phyloP scores from a whole-genome alignment of 2,113 vertebrate species.

The Tretioscincus oriximinensis region DNA sequence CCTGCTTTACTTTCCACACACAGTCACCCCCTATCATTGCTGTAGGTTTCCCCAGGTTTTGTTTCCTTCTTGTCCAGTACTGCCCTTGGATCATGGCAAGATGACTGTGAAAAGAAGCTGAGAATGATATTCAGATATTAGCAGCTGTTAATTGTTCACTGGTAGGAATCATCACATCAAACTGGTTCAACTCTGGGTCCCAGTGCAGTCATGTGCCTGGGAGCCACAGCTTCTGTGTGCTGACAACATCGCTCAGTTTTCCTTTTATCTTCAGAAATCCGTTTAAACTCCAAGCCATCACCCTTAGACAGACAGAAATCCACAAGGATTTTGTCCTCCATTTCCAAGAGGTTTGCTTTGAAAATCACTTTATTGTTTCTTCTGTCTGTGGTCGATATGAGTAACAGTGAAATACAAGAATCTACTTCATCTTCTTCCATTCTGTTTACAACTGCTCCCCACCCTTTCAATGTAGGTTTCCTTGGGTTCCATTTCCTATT shows the following conservation, averaged over 20 bases:
- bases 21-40: too few relatives aligned
- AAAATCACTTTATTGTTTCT: conserved; percentile 96
- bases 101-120: too few relatives aligned
- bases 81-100: too few relatives aligned
- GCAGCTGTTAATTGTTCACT: background rate
- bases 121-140: background rate
- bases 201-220: conserved; percentile 70
- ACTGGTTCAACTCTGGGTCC: conserved; percentile 5
- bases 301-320: conserved; percentile 98
- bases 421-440: too few relatives aligned
- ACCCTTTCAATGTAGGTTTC: too few relatives aligned
- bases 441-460: too few relatives aligned
- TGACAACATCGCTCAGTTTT: conserved; percentile 86
- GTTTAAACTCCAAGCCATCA: conserved; percentile 95
- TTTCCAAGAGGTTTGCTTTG: conserved; percentile 91
- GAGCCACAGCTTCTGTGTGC: conserved; percentile 84
- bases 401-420: too few relatives aligned
- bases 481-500: too few relatives aligned
- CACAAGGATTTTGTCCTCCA: conserved; percentile 90
- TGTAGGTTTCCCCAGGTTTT: too few relatives aligned
- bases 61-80: too few relatives aligned
- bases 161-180: conserved; percentile 22
- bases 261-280: conserved; percentile 93
- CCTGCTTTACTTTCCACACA: too few relatives aligned
- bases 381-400: conserved; percentile 83